These are phyloP conservation scores for Trachelipus rathkii DNA, from an alignment of 1,140 invertebrate species.

Conservation along the genomic window DNA sequence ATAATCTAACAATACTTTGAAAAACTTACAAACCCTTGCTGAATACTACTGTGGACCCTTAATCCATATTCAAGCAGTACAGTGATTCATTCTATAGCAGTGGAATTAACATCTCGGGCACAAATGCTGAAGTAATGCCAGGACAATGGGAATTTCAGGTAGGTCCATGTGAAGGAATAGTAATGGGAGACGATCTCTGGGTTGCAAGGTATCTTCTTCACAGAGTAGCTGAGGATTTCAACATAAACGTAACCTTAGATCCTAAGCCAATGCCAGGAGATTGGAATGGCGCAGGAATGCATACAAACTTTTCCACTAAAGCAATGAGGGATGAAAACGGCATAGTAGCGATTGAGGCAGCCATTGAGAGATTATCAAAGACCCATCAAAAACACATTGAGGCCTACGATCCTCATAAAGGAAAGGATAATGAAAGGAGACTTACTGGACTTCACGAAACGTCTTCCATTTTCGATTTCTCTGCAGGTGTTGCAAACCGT, in stretches of 20 bases:
- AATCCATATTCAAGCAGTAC: too few species aligned
- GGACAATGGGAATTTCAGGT: constrained; percentile 60
- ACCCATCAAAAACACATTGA: constrained; percentile 82
- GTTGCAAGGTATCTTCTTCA: constrained; percentile 79
- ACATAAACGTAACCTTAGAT: constrained; percentile 78
- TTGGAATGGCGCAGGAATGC: constrained; percentile 89
- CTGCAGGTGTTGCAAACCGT: constrained; percentile 59
- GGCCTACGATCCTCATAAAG: constrained; percentile 78
- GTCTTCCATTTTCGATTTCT: constrained; percentile 78
- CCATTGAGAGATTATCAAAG: constrained; percentile 74
- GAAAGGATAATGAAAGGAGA: constrained; percentile 75
- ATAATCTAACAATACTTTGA: too few species aligned
- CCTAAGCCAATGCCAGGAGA: constrained; percentile 78
- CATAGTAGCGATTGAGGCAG: constrained; percentile 65
- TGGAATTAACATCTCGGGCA: constrained; percentile 81
- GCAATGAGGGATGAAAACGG: constrained; percentile 29
- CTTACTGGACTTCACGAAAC: constrained; percentile 81
- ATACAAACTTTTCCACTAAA: constrained; percentile 79
- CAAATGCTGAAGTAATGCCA: constrained; percentile 87
- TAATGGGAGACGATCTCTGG: constrained; percentile 85
- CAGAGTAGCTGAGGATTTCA: constrained; percentile 85
- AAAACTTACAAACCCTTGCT: too few species aligned
- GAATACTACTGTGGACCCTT: too few species aligned
- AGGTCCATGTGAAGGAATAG: constrained; percentile 75
- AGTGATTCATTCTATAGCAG: too few species aligned